A percentile compares a stretch with the other conserved stretches of the same genome.
phyloP scores from a whole-genome alignment of 2,113 vertebrate species.

The Odontophorus gujanensis region DNA sequence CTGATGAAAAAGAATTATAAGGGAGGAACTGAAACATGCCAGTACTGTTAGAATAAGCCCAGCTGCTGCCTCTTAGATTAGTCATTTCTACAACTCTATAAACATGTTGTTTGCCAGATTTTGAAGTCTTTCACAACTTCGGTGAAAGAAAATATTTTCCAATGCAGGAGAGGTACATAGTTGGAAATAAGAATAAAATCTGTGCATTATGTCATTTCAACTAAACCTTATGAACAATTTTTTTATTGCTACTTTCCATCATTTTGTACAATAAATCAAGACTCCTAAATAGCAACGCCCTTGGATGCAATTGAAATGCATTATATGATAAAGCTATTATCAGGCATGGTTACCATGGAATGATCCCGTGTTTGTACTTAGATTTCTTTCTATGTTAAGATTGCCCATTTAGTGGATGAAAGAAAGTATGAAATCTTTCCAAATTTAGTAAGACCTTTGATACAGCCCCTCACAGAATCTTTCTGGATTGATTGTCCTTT shows the following conservation, averaged over 20 bases:
- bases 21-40: not conserved
- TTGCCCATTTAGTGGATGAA: not conserved
- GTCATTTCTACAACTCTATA: not conserved
- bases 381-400: not conserved
- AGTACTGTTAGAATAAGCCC: not conserved
- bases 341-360: not conserved
- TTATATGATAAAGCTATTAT: not conserved
- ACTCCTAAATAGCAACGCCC: not conserved
- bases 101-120: not conserved
- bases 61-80: slow-evolving; percentile 34
- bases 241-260: not conserved
- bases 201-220: not conserved
- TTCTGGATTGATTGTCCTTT: not conserved
- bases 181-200: not conserved
- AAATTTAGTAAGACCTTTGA: not conserved
- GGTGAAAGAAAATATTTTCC: not conserved
- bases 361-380: not conserved
- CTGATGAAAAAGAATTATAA: not conserved
- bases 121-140: not conserved
- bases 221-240: not conserved
- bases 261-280: not conserved
- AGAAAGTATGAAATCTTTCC: not conserved
- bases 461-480: not conserved
- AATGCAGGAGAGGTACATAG: not conserved
- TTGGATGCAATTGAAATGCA: not conserved